Evolutionary conservation across 2,113 vertebrate species (phyloP).

Genomic region (Osmerus mordax): DNA sequence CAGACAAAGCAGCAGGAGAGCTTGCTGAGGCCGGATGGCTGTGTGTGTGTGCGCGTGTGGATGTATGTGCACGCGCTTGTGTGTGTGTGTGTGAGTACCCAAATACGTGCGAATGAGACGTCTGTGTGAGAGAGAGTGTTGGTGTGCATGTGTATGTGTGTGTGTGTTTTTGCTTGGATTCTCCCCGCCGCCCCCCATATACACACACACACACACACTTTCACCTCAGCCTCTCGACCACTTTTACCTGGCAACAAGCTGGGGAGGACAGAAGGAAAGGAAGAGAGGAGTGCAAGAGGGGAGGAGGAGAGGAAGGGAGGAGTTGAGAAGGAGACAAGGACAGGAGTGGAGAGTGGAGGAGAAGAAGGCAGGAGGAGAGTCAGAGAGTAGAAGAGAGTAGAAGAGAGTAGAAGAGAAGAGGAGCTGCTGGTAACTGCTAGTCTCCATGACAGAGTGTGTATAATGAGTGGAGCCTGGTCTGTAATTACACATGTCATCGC

Average conservation of each 20-base stretch:
- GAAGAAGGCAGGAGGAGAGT: neutral
- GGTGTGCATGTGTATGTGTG: neutral
- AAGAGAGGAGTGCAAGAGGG: neutral
- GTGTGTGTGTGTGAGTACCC: neutral
- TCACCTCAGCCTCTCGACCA: constrained; percentile 38
- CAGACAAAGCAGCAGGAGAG: constrained; percentile 20
- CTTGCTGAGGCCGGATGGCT: too few relatives aligned
- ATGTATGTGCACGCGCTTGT: neutral
- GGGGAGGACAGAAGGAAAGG: constrained; percentile 6
- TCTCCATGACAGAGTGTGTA: constrained; percentile 76
- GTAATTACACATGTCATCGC: constrained; percentile 89
- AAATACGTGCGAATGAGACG: neutral
- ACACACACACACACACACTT: neutral
- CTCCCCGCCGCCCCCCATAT: too few relatives aligned
- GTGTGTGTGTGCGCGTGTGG: too few relatives aligned
- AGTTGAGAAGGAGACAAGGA: neutral
- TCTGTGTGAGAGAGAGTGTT: neutral
- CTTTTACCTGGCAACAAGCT: constrained; percentile 69
- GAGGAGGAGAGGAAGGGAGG: neutral
- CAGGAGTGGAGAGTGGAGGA: neutral
- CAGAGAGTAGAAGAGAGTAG: constrained; percentile 10
- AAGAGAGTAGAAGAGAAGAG: constrained; percentile 3
- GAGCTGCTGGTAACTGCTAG: constrained; percentile 38
- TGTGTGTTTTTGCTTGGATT: neutral
- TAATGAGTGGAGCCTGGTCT: constrained; percentile 80